phyloP scores from a whole-genome alignment of 2,888 invertebrate genomes.

The Amblyjoppa fuscipennis region DNA sequence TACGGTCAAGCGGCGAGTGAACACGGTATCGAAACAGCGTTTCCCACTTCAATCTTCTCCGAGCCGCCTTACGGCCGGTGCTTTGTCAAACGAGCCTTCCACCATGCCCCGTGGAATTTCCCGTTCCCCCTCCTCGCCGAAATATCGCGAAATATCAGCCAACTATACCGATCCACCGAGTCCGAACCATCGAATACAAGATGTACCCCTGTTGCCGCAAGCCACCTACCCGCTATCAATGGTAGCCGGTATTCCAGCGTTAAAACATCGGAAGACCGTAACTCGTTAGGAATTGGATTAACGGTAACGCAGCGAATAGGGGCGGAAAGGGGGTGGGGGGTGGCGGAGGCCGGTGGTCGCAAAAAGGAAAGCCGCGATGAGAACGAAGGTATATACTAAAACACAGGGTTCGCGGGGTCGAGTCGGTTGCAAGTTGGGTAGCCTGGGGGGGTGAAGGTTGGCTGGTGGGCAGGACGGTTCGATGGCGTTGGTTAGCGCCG shows the following conservation, averaged over 20 bases:
- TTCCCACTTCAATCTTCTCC: constrained; percentile 21
- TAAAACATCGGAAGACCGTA: constrained; percentile 39
- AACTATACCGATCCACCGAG: background rate
- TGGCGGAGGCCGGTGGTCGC: background rate
- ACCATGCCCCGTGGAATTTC: constrained; percentile 23
- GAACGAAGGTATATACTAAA: constrained; percentile 31
- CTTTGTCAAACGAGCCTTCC: constrained; percentile 46
- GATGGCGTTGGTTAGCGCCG: constrained; percentile 51
- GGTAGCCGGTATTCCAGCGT: constrained; percentile 21
- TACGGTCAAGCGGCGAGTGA: constrained; percentile 72
- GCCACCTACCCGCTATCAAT: background rate
- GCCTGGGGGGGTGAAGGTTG: background rate
- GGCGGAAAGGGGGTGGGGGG: constrained; percentile 23
- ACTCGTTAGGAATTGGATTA: constrained; percentile 51
- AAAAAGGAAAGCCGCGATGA: constrained; percentile 39
- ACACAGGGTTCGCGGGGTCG: background rate
- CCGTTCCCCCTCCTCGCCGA: background rate
- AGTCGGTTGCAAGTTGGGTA: background rate
- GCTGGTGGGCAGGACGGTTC: constrained; percentile 38
- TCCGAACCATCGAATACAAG: background rate
- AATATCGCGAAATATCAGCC: constrained; percentile 22
- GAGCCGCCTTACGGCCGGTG: constrained; percentile 36
- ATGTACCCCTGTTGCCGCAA: background rate
- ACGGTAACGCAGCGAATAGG: constrained; percentile 32
- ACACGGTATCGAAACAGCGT: background rate